Evolutionary conservation across 2,797 vertebrate genomes (phyloP).

Genomic region (Fringilla coelebs): DNA sequence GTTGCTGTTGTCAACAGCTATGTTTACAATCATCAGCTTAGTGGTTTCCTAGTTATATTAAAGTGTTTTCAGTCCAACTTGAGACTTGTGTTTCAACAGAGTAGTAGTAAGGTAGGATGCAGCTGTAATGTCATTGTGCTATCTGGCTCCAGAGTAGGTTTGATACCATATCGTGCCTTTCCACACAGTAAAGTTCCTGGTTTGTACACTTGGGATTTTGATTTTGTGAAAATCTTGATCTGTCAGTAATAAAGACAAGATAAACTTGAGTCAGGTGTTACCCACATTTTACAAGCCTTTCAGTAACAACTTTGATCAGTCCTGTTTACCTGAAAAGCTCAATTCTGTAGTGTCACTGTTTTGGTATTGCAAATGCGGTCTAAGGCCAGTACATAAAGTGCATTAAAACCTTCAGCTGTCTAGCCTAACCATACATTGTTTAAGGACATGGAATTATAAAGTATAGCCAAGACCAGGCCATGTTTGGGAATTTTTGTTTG

Average conservation of each 20-base stretch:
- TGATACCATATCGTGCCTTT: fast-evolving
- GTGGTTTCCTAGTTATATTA: background rate
- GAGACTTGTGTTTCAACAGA: fast-evolving
- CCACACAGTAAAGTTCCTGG: fast-evolving
- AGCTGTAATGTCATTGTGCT: fast-evolving
- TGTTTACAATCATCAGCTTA: background rate
- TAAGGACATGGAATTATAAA: background rate
- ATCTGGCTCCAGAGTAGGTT: background rate
- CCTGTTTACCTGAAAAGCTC: background rate
- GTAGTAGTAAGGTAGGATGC: no score
- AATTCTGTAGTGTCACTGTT: fast-evolving
- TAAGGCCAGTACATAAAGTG: fast-evolving
- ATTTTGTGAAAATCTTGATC: fast-evolving
- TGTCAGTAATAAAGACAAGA: fast-evolving
- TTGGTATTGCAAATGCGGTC: fast-evolving
- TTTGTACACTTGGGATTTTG: background rate
- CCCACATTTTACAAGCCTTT: background rate
- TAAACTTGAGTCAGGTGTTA: fast-evolving
- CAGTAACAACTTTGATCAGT: fast-evolving
- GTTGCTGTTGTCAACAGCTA: background rate
- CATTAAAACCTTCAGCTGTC: background rate
- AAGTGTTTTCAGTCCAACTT: background rate
- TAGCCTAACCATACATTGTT: no score
- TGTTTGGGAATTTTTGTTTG: no score
- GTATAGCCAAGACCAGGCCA: fast-evolving